Evolutionary conservation across 2,113 vertebrate species (phyloP).

Genomic region (Rynchops niger): DNA sequence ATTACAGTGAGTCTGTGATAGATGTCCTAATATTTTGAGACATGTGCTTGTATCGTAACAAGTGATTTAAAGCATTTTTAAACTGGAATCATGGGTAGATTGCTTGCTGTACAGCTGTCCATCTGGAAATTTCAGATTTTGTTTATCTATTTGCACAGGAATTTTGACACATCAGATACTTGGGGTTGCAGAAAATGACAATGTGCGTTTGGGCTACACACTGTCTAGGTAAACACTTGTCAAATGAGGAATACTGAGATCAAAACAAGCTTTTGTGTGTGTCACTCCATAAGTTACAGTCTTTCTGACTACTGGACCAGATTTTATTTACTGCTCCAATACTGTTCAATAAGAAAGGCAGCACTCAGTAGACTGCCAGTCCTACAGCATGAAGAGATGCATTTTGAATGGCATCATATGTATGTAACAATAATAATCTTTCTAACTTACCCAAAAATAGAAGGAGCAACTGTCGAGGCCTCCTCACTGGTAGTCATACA

Average conservation of each 20-base stretch:
- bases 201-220: not conserved
- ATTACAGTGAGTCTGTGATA: not conserved
- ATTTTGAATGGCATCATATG: not conserved
- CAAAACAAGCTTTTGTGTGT: not conserved
- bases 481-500: not conserved
- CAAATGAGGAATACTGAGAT: conserved; percentile 24
- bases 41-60: not conserved
- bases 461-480: not conserved
- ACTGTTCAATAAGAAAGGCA: not conserved
- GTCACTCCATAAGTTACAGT: not conserved
- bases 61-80: not conserved
- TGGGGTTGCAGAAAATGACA: not conserved
- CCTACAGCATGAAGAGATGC: not conserved
- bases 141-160: not conserved
- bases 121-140: conserved; percentile 37
- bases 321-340: not conserved
- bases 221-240: conserved; percentile 14
- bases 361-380: not conserved
- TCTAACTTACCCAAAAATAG: not conserved
- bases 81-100: not conserved
- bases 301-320: not conserved
- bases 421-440: not conserved
- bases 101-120: not conserved
- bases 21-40: not conserved
- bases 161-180: not conserved